phyloP scores from a whole-genome alignment of 2,113 vertebrate species.

The Mustelus asterias region DNA sequence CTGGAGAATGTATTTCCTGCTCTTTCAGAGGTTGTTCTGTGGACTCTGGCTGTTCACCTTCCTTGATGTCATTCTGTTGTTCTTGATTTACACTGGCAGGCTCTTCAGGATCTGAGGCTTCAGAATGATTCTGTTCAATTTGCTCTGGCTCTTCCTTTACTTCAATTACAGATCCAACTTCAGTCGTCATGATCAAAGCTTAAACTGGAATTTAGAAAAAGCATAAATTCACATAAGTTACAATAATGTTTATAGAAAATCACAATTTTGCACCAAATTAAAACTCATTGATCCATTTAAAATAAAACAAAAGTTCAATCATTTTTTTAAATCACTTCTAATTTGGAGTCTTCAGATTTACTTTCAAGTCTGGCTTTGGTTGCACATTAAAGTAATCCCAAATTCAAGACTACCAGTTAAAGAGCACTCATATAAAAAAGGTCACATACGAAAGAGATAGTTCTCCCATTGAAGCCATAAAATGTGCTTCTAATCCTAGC shows the following conservation, averaged over 20 bases:
- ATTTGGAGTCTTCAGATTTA: neutral
- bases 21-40: neutral
- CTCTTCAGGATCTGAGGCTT: conserved; percentile 34
- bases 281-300: neutral
- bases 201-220: conserved; percentile 57
- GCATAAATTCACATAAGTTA: neutral
- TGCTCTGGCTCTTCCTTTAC: conserved; percentile 75
- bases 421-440: neutral
- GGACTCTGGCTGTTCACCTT: conserved; percentile 44
- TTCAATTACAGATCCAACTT: conserved; percentile 73
- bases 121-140: conserved; percentile 48
- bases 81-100: neutral
- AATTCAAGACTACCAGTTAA: neutral
- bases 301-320: neutral
- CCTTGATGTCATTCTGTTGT: conserved; percentile 41
- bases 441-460: neutral
- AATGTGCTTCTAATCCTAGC: neutral
- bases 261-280: neutral
- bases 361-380: neutral
- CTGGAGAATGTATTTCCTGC: conserved; percentile 41
- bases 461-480: neutral
- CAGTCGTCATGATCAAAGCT: conserved; percentile 80
- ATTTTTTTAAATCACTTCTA: neutral
- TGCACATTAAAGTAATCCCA: neutral
- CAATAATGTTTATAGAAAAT: neutral